Conservation (phyloP, 2,797 vertebrate species). For the Acomys russatus region DNA sequence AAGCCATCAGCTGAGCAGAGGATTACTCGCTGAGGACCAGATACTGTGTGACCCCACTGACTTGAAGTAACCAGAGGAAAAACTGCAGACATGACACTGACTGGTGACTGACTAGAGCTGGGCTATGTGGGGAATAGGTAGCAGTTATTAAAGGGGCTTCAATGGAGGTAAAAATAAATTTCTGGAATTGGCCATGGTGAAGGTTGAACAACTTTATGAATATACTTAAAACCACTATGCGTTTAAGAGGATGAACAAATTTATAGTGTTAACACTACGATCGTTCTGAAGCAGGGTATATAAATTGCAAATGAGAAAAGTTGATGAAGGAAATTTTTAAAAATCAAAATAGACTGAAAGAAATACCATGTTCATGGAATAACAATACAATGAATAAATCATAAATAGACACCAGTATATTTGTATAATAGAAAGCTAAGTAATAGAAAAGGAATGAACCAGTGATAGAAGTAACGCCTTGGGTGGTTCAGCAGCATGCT, state of each 20-base stretch:
- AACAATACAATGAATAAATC: neutral
- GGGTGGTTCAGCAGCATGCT: neutral
- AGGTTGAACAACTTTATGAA: neutral
- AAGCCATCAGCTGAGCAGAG: neutral
- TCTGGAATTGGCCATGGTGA: neutral
- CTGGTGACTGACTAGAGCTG: neutral
- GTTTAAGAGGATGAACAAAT: neutral
- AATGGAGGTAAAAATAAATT: neutral
- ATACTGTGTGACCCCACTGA: neutral
- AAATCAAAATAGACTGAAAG: neutral
- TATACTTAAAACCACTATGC: neutral
- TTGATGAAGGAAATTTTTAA: conserved; percentile 13
- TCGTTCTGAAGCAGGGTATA: neutral
- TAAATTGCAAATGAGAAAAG: neutral
- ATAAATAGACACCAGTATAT: neutral
- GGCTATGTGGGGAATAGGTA: neutral
- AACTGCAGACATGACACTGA: neutral
- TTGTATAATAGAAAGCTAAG: neutral
- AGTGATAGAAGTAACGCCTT: neutral
- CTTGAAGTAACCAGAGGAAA: neutral
- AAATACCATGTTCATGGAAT: neutral
- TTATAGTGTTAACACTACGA: neutral
- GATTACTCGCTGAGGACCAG: neutral
- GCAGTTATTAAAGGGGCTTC: neutral
- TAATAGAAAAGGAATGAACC: neutral